Evolutionary conservation across 2,797 vertebrate genomes (phyloP).

Genomic region (Tenualosa thibaudeaui): DNA sequence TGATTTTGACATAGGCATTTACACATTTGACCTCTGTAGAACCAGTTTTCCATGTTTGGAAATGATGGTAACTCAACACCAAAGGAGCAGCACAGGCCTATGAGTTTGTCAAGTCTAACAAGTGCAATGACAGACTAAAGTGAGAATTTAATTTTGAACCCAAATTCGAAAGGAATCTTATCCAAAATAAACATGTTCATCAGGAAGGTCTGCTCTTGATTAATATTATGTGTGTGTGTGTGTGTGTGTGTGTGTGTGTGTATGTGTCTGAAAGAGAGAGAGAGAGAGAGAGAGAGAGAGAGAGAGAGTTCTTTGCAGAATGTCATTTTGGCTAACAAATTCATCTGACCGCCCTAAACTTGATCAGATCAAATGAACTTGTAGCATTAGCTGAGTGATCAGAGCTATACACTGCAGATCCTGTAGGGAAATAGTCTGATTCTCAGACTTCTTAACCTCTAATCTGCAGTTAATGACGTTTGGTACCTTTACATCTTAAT

Average conservation of each 20-base stretch:
- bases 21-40: slow-evolving; percentile 45
- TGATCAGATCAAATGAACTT: slow-evolving; percentile 2
- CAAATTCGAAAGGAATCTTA: slow-evolving; percentile 11
- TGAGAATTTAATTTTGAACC: slow-evolving; percentile 21
- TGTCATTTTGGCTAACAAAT: not conserved
- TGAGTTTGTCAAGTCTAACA: slow-evolving; percentile 25
- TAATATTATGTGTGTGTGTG: not conserved
- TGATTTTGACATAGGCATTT: slow-evolving; percentile 47
- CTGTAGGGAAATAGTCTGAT: not conserved
- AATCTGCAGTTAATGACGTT: not conserved
- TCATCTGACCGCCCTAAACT: not conserved
- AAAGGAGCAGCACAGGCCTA: not conserved
- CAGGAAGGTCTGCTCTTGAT: slow-evolving; percentile 19
- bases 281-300: not conserved
- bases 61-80: slow-evolving; percentile 21
- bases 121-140: slow-evolving; percentile 25
- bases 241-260: not conserved
- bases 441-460: slow-evolving; percentile 13
- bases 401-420: not conserved
- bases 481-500: not conserved
- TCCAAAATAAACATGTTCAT: slow-evolving; percentile 4
- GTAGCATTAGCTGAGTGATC: not conserved
- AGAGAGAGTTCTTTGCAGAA: not conserved
- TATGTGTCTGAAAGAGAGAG: not conserved
- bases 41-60: slow-evolving; percentile 37